A percentile compares a stretch with the other conserved stretches of the same genome.
Conservation (phyloP, 1,140 invertebrate species). For the Drosophila sturtevanti region DNA sequence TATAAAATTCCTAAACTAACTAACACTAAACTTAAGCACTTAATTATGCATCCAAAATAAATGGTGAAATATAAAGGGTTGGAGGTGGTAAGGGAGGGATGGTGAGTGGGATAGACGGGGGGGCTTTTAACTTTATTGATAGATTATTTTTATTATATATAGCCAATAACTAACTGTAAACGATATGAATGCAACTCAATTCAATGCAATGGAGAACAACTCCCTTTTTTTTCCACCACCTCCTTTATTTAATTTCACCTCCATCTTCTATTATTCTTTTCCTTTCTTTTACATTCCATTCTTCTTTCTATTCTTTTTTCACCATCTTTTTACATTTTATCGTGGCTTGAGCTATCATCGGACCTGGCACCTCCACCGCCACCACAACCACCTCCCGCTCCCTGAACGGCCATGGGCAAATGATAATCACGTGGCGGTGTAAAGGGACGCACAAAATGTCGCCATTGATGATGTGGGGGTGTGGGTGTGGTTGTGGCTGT, state of each 20-base stretch:
- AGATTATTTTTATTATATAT: conserved; percentile 36
- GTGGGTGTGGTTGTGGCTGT: conserved; percentile 35
- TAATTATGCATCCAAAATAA: conserved; percentile 43
- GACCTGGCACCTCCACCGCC: conserved; percentile 30
- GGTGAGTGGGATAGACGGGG: neutral
- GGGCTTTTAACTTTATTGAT: conserved; percentile 42
- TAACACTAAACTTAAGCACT: conserved; percentile 71
- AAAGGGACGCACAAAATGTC: conserved; percentile 80
- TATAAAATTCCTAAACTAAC: conserved; percentile 46
- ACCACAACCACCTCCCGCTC: neutral
- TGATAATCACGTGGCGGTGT: conserved; percentile 81
- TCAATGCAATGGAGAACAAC: conserved; percentile 32
- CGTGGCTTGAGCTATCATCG: conserved; percentile 55
- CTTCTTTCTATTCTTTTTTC: neutral
- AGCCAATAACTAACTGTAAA: conserved; percentile 42
- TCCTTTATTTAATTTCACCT: neutral
- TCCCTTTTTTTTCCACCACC: neutral
- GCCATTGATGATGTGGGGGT: conserved; percentile 65
- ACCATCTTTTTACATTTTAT: conserved; percentile 53
- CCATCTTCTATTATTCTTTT: neutral
- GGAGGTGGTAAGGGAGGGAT: neutral
- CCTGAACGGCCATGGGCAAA: conserved; percentile 54
- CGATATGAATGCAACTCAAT: conserved; percentile 41
- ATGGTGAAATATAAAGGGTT: neutral
- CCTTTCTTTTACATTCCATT: no score